phyloP scores from a whole-genome alignment of 2,797 vertebrate genomes.

The Furcifer pardalis region DNA sequence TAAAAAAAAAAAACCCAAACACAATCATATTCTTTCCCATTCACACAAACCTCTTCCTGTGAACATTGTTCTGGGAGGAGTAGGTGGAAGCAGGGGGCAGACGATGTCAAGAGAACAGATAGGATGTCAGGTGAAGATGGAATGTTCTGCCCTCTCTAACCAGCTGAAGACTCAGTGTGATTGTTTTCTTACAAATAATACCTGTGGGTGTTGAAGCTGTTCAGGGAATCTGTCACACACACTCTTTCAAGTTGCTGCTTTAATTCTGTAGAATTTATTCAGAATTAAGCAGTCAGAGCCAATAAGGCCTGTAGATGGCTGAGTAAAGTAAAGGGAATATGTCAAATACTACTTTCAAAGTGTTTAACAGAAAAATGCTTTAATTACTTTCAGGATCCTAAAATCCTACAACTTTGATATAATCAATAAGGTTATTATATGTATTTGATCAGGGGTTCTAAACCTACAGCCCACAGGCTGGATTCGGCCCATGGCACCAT shows the following conservation, averaged over 20 bases:
- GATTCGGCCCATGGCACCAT: too few species aligned
- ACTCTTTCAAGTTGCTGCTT: slow-evolving; percentile 75
- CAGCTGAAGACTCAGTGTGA: slow-evolving; percentile 76
- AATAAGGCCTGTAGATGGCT: slow-evolving; percentile 75
- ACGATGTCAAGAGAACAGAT: slow-evolving; percentile 70
- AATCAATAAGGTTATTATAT: slow-evolving; percentile 61
- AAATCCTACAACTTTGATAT: slow-evolving; percentile 52
- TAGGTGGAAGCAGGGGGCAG: slow-evolving; percentile 70
- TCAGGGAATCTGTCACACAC: slow-evolving; percentile 77
- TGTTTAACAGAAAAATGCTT: slow-evolving; percentile 62
- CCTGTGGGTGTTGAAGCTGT: slow-evolving; percentile 81
- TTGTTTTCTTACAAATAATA: slow-evolving; percentile 85
- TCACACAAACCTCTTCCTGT: slow-evolving; percentile 73
- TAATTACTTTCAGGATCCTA: slow-evolving; percentile 62
- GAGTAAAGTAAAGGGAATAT: slow-evolving; percentile 77
- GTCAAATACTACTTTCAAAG: slow-evolving; percentile 67
- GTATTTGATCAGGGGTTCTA: too few species aligned
- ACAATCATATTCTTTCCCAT: slow-evolving; percentile 76
- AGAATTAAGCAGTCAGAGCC: slow-evolving; percentile 71
- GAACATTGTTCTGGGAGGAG: slow-evolving; percentile 74
- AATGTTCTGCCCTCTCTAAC: slow-evolving; percentile 77
- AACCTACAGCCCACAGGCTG: too few species aligned
- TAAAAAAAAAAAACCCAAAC: slow-evolving; percentile 43
- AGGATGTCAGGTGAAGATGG: slow-evolving; percentile 80
- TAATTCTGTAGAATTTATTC: slow-evolving; percentile 76